A percentile compares a stretch with the other conserved stretches of the same genome.
Evolutionary conservation across 2,888 invertebrate species (phyloP).

Genomic region (Priocnemis perturbator): DNA sequence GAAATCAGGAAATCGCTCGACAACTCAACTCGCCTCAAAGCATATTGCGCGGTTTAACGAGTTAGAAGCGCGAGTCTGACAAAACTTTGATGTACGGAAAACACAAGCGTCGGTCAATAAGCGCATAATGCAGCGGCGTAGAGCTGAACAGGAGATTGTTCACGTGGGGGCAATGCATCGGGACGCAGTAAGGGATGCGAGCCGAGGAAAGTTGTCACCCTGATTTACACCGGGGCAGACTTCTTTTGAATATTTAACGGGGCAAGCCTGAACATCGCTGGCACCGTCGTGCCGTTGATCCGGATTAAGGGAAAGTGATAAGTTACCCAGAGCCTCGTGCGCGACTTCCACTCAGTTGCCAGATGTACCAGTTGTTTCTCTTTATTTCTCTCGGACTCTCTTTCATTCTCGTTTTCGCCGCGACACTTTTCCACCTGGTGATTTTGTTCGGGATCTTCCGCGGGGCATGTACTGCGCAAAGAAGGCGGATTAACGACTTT

Average conservation of each 20-base stretch:
- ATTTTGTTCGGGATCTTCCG: constrained; percentile 19
- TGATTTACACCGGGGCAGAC: constrained; percentile 62
- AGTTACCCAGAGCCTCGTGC: constrained; percentile 56
- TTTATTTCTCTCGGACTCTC: constrained; percentile 31
- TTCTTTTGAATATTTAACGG: constrained; percentile 68
- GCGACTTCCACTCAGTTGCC: constrained; percentile 56
- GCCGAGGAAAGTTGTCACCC: constrained; percentile 50
- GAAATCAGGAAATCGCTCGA: no score
- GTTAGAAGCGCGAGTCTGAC: no score
- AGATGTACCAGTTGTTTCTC: constrained; percentile 54
- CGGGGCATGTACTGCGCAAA: background rate
- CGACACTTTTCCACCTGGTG: background rate
- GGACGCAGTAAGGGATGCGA: constrained; percentile 43
- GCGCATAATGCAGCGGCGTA: no score
- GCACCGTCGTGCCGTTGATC: constrained; percentile 61
- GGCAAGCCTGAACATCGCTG: constrained; percentile 57
- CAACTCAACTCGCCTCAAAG: no score
- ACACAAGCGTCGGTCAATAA: no score
- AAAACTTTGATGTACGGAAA: no score
- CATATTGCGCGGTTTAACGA: no score
- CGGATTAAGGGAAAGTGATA: constrained; percentile 69
- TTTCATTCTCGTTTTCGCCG: constrained; percentile 8
- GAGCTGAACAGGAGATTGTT: constrained; percentile 3
- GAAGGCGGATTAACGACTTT: background rate
- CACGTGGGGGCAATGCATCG: constrained; percentile 57